A percentile compares a stretch with the other conserved stretches of the same genome.
Evolutionary conservation across 2,888 invertebrate species (phyloP).

Genomic region (Meghimatium bilineatum): DNA sequence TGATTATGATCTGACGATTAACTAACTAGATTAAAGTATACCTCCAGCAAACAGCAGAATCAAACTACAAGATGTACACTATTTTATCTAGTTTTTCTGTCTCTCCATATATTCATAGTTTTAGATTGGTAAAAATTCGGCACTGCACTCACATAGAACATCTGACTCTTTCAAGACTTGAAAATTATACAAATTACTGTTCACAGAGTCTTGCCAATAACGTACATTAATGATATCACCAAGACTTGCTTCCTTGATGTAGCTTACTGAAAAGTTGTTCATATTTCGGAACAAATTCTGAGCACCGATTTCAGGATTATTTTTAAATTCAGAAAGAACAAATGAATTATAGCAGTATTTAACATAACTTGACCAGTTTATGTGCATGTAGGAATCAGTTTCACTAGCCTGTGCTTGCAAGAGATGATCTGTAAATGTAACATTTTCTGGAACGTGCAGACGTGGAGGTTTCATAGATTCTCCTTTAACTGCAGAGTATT

Average conservation of each 20-base stretch:
- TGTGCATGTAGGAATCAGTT: conserved; percentile 39
- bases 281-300: conserved; percentile 5
- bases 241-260: conserved; percentile 25
- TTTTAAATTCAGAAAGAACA: conserved; percentile 4
- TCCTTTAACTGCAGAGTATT: conserved; percentile 13
- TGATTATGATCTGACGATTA: too few relatives aligned
- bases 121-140: conserved; percentile 28
- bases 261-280: conserved; percentile 12
- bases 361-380: conserved; percentile 47
- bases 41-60: too few relatives aligned
- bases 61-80: too few relatives aligned
- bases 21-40: too few relatives aligned
- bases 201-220: background rate
- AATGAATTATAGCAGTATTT: conserved; percentile 47
- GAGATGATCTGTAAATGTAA: background rate
- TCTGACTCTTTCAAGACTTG: conserved; percentile 14
- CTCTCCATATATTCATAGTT: too few relatives aligned
- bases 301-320: background rate
- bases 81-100: too few relatives aligned
- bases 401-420: conserved; percentile 32
- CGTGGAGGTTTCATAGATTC: conserved; percentile 17
- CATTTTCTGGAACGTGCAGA: conserved; percentile 15
- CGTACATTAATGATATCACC: conserved; percentile 24
- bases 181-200: conserved; percentile 11
- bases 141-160: conserved; percentile 24